Evolutionary conservation across 2,888 invertebrate species (phyloP).

Genomic region (Zhuqinia jingwanae): DNA sequence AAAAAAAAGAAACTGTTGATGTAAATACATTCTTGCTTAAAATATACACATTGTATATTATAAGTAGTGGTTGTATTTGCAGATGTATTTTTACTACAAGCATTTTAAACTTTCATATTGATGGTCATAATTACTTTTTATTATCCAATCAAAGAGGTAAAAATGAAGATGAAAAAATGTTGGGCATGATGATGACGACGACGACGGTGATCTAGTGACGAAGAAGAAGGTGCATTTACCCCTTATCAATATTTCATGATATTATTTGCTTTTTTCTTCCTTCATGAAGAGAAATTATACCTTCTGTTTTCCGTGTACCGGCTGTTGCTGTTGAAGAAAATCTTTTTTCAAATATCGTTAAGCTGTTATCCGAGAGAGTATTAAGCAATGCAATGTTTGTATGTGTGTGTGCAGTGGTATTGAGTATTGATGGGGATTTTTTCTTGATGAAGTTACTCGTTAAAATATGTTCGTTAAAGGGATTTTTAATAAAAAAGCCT

Average conservation of each 20-base stretch:
- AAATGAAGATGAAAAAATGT: no score
- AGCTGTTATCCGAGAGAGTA: conserved; percentile 35
- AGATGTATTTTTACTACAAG: no score
- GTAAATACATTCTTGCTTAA: no score
- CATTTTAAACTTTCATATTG: no score
- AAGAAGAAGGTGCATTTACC: conserved; percentile 21
- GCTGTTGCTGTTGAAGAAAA: conserved; percentile 62
- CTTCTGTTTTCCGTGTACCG: conserved; percentile 68
- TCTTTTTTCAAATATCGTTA: conserved; percentile 53
- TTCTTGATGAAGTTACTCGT: conserved; percentile 36
- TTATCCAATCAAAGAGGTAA: no score
- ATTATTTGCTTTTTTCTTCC: neutral
- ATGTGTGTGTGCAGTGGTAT: neutral
- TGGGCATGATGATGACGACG: no score
- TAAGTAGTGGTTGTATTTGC: no score
- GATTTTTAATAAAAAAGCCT: conserved; percentile 26
- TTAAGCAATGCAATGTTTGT: conserved; percentile 47
- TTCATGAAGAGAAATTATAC: conserved; percentile 43
- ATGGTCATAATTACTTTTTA: no score
- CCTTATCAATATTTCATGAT: neutral
- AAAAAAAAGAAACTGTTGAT: no score
- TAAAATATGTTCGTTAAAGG: conserved; percentile 16
- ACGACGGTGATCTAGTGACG: no score
- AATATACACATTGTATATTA: no score
- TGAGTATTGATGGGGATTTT: conserved; percentile 55